A percentile compares a stretch with the other conserved stretches of the same genome.
Evolutionary conservation across 2,797 vertebrate species (phyloP).

Genomic region (Enteromius afrohamiltoni): DNA sequence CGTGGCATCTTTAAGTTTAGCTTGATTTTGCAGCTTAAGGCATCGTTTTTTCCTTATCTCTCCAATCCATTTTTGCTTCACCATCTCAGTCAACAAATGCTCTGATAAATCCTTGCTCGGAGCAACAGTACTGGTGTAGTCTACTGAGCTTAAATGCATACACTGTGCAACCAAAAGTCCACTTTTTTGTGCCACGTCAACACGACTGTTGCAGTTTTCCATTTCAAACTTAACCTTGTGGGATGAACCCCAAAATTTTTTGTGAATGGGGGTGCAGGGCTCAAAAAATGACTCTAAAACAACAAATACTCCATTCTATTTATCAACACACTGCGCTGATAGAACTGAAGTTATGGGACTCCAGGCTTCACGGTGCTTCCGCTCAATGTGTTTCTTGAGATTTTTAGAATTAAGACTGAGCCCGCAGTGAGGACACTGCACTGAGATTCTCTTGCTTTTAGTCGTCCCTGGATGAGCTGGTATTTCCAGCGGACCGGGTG

Average conservation of each 20-base stretch:
- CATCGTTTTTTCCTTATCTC: neutral
- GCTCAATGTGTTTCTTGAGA: slow-evolving; percentile 11
- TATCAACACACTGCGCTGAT: slow-evolving; percentile 21
- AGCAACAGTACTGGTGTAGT: neutral
- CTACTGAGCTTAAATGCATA: neutral
- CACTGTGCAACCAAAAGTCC: neutral
- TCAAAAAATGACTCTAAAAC: neutral
- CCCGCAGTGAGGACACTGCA: slow-evolving; percentile 7
- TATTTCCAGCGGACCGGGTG: neutral
- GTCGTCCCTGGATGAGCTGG: neutral
- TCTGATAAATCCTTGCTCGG: neutral
- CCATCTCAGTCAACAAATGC: slow-evolving; percentile 3
- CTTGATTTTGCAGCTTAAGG: neutral
- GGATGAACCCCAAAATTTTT: neutral
- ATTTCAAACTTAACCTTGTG: slow-evolving; percentile 3
- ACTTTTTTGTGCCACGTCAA: neutral
- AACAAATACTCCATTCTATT: slow-evolving; percentile 20
- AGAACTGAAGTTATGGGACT: neutral
- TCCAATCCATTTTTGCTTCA: neutral
- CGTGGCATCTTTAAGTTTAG: neutral
- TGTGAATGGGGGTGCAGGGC: neutral
- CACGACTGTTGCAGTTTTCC: neutral
- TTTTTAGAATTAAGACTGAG: slow-evolving; percentile 12
- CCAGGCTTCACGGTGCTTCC: neutral
- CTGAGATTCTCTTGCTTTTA: neutral